Percentiles rank a stretch among this genome's conserved stretches.
Evolutionary conservation across 1,140 invertebrate species (phyloP).

Genomic region (Drosophila teissieri): DNA sequence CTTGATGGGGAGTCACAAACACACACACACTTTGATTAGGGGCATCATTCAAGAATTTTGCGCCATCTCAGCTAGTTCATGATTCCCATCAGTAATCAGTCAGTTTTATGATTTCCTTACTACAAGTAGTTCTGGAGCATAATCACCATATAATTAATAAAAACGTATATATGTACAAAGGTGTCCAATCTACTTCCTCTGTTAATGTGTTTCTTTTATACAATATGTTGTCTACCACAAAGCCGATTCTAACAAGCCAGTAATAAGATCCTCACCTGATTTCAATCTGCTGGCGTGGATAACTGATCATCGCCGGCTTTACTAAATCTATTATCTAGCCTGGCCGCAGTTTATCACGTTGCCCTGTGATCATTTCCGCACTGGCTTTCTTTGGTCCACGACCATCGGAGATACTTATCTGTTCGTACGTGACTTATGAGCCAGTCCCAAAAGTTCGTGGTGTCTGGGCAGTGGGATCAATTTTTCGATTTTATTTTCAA

Average conservation of each 20-base stretch:
- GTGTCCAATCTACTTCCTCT: background rate
- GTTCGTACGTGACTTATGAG: slow-evolving; percentile 58
- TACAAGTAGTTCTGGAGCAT: no score
- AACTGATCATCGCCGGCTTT: slow-evolving; percentile 19
- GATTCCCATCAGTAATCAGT: no score
- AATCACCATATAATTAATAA: no score
- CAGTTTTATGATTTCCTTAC: no score
- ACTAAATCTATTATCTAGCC: slow-evolving; percentile 24
- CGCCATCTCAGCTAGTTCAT: no score
- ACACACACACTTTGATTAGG: background rate
- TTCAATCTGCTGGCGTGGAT: background rate
- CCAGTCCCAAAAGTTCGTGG: slow-evolving; percentile 33
- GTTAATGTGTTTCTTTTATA: background rate
- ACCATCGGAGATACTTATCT: slow-evolving; percentile 39
- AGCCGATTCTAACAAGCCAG: background rate
- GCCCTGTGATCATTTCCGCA: slow-evolving; percentile 11
- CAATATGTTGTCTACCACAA: background rate
- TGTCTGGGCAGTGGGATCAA: slow-evolving; percentile 37
- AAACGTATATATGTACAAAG: no score
- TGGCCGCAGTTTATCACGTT: slow-evolving; percentile 25
- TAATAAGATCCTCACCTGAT: background rate
- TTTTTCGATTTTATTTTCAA: slow-evolving; percentile 53
- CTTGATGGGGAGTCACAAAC: background rate
- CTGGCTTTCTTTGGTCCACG: slow-evolving; percentile 5
- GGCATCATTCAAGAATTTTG: no score